Percentiles rank a stretch among this genome's conserved stretches.
These are phyloP conservation scores for Mycalesis mineus DNA, from an alignment of 2,888 invertebrate genomes.

Conservation along the genomic window DNA sequence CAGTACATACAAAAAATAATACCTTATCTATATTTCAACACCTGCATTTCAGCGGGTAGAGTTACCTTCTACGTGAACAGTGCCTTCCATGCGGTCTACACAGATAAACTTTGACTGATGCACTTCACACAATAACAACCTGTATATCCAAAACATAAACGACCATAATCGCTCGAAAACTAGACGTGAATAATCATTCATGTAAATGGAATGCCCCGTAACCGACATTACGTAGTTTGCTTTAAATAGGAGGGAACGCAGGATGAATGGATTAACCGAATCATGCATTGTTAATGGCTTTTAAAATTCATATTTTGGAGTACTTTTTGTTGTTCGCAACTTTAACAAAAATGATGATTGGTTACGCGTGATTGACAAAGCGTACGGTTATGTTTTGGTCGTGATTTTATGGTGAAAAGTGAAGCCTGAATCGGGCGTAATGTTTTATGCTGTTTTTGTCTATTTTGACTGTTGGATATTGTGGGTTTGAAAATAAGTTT, in stretches of 20 bases:
- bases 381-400: slow-evolving; percentile 9
- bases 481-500: neutral
- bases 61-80: slow-evolving; percentile 47
- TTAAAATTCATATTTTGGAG: slow-evolving; percentile 40
- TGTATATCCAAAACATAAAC: slow-evolving; percentile 34
- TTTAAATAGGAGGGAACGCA: slow-evolving; percentile 51
- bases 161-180: slow-evolving; percentile 37
- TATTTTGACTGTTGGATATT: neutral
- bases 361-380: slow-evolving; percentile 13
- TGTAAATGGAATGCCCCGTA: slow-evolving; percentile 65
- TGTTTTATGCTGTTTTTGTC: neutral
- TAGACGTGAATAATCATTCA: slow-evolving; percentile 63
- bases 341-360: slow-evolving; percentile 16
- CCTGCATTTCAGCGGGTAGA: no score
- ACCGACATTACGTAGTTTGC: slow-evolving; percentile 62
- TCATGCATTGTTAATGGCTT: slow-evolving; percentile 48
- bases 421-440: neutral
- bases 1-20: neutral
- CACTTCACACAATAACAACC: slow-evolving; percentile 38
- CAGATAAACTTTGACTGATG: slow-evolving; percentile 56
- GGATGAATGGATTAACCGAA: slow-evolving; percentile 58
- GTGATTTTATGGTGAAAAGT: slow-evolving; percentile 10
- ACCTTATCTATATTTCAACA: slow-evolving; percentile 12
- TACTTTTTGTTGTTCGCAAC: slow-evolving; percentile 18
- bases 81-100: slow-evolving; percentile 52